Evolutionary conservation across 2,113 vertebrate genomes (phyloP), one percentile per base, ranked within the genome.

Genomic region (Sminthopsis crassicaudata): DNA sequence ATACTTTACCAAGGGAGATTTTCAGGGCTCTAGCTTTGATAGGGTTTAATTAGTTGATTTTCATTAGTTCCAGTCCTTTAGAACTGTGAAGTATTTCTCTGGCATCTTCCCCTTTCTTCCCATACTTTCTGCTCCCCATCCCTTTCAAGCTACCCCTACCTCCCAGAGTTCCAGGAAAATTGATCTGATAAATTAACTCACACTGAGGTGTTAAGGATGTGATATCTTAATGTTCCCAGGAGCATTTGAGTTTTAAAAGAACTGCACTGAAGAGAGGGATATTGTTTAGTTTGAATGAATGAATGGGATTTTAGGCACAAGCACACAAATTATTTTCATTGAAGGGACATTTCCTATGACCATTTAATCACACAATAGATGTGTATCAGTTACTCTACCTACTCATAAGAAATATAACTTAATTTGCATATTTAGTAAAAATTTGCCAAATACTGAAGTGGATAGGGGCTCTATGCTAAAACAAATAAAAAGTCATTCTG

Each of bases 1-100:
- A 94, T n/a, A 16, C 95, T 48, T 96, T 93, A 90, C 60, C 46
- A 57, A 97, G 91, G 96, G 94, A 97, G 95, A 96, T 92, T 94
- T 84, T 84, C 67, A 84, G 42, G 67, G 42, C 19, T 76, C 36
- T 84, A 42, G 67, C 16, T 84, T n/a, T 84, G 36, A 42, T 42
- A 52, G 90, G 53, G 89, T 50, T 67, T 57, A 76, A 90, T 94
- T 91, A 50, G 91, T 97, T 94, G 92, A 90, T 97, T 93, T 97
- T 95, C 50, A 84, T 46, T 52, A 90, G 90, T 91, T 89, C 92
- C 91, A 94, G 94, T 91, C 88, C 97, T 94, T 55, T 95, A 92
- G 88, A 92, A 96, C 92, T 95, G 90, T 89, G 46, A 60, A 46
- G 24, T 48, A 93, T 96, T 96, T 51, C 89, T 96, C 90, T 51